These are phyloP conservation scores for Alectoris magna DNA, from an alignment of 2,797 vertebrate genomes.

Conservation along the genomic window DNA sequence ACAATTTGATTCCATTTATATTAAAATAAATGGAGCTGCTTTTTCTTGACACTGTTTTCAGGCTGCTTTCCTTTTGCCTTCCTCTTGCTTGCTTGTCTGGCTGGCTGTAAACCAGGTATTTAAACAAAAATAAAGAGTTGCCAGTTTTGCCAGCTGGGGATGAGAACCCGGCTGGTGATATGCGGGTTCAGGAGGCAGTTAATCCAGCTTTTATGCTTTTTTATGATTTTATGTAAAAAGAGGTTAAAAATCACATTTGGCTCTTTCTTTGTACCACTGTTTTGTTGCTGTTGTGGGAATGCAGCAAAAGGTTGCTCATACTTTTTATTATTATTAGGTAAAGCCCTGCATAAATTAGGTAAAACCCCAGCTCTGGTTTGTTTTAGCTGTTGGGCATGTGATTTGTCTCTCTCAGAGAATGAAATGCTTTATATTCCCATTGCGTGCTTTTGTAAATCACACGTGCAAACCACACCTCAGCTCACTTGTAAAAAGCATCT, in stretches of 20 bases:
- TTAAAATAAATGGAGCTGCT: slow-evolving; percentile 44
- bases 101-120: slow-evolving; percentile 83
- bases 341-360: slow-evolving; percentile 67
- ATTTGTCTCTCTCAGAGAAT: slow-evolving; percentile 16
- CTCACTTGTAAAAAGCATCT: background rate
- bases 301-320: slow-evolving; percentile 75
- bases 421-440: slow-evolving; percentile 12
- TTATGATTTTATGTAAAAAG: slow-evolving; percentile 83
- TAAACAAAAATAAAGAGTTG: slow-evolving; percentile 83
- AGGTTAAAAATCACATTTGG: slow-evolving; percentile 83
- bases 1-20: slow-evolving; percentile 39
- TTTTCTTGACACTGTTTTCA: slow-evolving; percentile 66
- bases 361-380: slow-evolving; percentile 43
- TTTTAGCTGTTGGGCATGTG: slow-evolving; percentile 26
- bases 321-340: slow-evolving; percentile 73
- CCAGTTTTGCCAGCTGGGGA: slow-evolving; percentile 85
- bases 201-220: slow-evolving; percentile 84
- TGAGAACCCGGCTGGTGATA: slow-evolving; percentile 83
- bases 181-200: slow-evolving; percentile 79
- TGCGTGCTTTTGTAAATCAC: slow-evolving; percentile 37
- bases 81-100: slow-evolving; percentile 76
- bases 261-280: slow-evolving; percentile 75
- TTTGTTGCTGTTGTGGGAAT: slow-evolving; percentile 77
- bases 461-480: background rate
- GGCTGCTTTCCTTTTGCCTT: slow-evolving; percentile 68